A percentile compares a stretch with the other conserved stretches of the same genome.
Evolutionary conservation across 30 jellyfish, hydroid and myxozoan genomes (phyloP).

Genomic region (Turritopsis dohrnii): DNA sequence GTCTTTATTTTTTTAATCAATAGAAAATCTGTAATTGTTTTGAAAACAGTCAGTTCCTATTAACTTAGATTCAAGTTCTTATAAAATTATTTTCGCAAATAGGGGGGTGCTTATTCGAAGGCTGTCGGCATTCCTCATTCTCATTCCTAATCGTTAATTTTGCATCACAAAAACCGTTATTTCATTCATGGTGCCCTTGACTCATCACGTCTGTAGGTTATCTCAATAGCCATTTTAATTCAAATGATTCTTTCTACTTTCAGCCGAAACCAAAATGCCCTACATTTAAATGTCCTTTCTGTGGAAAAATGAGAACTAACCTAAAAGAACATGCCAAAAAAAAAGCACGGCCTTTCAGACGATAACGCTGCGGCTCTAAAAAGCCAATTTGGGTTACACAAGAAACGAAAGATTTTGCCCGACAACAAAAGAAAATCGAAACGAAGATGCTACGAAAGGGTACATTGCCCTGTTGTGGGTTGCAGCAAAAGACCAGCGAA

Average conservation of each 20-base stretch:
- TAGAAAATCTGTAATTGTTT: not conserved
- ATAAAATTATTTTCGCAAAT: not conserved
- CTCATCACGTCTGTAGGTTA: not conserved
- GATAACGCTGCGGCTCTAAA: constrained; percentile 8
- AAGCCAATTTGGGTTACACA: constrained; percentile 10
- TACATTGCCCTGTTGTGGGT: not conserved
- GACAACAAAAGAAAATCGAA: constrained; percentile 1
- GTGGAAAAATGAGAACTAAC: constrained; percentile 8
- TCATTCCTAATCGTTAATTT: not conserved
- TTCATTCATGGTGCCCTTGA: not conserved
- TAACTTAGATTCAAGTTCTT: not conserved
- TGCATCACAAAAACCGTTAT: not conserved
- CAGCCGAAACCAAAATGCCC: not conserved
- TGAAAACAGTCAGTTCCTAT: not conserved
- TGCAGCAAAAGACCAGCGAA: constrained; percentile 4
- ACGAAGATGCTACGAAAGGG: constrained; percentile 7
- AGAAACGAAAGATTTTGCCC: not conserved
- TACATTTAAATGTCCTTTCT: constrained; percentile 8
- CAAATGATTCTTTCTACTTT: not conserved
- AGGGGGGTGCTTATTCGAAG: not conserved
- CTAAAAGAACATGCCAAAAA: constrained; percentile 12
- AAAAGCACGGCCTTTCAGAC: constrained; percentile 6
- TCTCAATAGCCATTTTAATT: not conserved
- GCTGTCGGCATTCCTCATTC: not conserved
- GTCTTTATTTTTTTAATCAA: not conserved